Evolutionary conservation across 2,888 invertebrate species (phyloP).

Genomic region (Anthrax anthrax): DNA sequence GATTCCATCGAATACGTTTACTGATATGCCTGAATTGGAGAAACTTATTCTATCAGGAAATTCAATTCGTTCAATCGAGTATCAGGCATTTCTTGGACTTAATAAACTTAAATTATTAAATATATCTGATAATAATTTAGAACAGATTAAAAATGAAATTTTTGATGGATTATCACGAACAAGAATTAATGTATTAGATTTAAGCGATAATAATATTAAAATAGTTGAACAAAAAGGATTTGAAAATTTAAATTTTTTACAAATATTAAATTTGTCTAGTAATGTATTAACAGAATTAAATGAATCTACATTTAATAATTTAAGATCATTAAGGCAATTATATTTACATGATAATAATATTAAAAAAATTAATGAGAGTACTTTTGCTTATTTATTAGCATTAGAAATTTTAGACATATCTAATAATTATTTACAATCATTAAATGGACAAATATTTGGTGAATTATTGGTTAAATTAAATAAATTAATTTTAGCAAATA

Average conservation of each 20-base stretch:
- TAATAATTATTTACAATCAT: constrained; percentile 19
- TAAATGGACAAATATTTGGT: constrained; percentile 12
- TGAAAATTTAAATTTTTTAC: constrained; percentile 16
- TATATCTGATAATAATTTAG: constrained; percentile 20
- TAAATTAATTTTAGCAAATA: constrained; percentile 20
- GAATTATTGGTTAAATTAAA: constrained; percentile 18
- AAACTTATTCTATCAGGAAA: constrained; percentile 19
- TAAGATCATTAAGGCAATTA: constrained; percentile 20
- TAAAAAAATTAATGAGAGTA: constrained; percentile 15
- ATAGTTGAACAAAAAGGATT: constrained; percentile 17
- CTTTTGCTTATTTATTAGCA: constrained; percentile 20
- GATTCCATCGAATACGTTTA: constrained; percentile 14
- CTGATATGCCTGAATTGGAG: constrained; percentile 15
- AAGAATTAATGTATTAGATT: constrained; percentile 15
- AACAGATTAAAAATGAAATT: constrained; percentile 16
- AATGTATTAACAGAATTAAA: constrained; percentile 21
- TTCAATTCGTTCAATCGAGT: constrained; percentile 17
- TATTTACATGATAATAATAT: constrained; percentile 24
- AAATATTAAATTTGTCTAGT: constrained; percentile 22
- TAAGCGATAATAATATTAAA: constrained; percentile 23
- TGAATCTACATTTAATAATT: constrained; percentile 17
- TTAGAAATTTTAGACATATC: constrained; percentile 25
- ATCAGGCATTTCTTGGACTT: constrained; percentile 20
- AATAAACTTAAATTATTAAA: constrained; percentile 19
- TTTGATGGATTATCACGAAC: constrained; percentile 19